Percentiles rank a stretch among this genome's conserved stretches.
phyloP scores from a whole-genome alignment of 2,888 invertebrate genomes.

The Thysanoteuthis rhombus region DNA sequence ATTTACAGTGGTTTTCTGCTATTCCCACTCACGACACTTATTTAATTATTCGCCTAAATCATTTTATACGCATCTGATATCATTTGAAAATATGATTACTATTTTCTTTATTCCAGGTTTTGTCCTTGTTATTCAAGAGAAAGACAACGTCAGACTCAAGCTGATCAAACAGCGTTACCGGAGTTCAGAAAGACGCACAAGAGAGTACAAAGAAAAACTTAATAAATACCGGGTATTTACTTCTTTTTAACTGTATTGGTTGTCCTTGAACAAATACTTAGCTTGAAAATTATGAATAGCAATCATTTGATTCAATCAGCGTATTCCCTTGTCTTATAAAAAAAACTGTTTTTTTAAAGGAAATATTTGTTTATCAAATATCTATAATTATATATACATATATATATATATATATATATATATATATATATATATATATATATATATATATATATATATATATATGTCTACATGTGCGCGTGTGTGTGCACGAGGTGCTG shows the following conservation, averaged over 20 bases:
- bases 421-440: not conserved
- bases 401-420: too few species aligned
- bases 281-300: not conserved
- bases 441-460: not conserved
- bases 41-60: too few species aligned
- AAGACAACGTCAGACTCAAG: conserved; percentile 58
- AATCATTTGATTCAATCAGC: not conserved
- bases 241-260: not conserved
- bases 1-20: too few species aligned
- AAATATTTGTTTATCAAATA: too few species aligned
- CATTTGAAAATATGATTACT: not conserved
- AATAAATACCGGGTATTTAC: conserved; percentile 53
- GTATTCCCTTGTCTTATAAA: not conserved
- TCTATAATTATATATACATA: too few species aligned
- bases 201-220: conserved; percentile 50
- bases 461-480: too few species aligned
- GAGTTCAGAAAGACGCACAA: conserved; percentile 49
- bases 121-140: conserved; percentile 61
- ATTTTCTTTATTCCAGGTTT: conserved; percentile 49
- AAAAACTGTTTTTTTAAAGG: too few species aligned
- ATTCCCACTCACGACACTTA: too few species aligned
- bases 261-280: too few species aligned
- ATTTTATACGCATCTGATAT: not conserved
- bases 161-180: conserved; percentile 57
- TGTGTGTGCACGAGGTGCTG: too few species aligned